A percentile compares a stretch with the other conserved stretches of the same genome.
phyloP scores from a whole-genome alignment of 2,113 vertebrate genomes.

The Sula dactylatra region DNA sequence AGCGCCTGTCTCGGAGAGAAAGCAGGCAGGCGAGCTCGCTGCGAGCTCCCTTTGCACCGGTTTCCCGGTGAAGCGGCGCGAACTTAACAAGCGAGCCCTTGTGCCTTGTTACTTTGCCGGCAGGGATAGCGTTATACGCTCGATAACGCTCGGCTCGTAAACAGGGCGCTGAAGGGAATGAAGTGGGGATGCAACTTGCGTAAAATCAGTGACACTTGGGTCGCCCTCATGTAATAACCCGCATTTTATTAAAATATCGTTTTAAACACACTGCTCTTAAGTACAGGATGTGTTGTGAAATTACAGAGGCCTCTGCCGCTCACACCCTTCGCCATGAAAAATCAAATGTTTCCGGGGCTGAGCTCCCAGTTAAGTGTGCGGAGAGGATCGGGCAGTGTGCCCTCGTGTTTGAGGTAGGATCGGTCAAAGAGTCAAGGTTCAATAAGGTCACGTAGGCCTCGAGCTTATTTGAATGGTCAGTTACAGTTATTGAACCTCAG shows the following conservation, averaged over 20 bases:
- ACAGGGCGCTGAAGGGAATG: background rate
- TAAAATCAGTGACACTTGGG: background rate
- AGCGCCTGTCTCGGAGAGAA: background rate
- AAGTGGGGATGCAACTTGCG: background rate
- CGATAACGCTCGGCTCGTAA: background rate
- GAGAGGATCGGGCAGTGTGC: background rate
- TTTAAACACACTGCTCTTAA: accelerated
- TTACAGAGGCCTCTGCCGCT: background rate
- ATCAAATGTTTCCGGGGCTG: accelerated
- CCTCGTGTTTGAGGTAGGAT: accelerated
- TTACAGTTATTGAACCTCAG: background rate
- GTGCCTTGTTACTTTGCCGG: accelerated
- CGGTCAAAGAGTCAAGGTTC: background rate
- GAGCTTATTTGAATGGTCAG: too few species aligned
- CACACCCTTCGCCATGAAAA: accelerated
- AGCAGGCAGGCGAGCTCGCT: background rate
- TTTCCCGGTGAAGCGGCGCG: background rate
- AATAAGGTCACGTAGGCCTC: background rate
- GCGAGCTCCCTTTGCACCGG: accelerated
- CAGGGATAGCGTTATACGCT: background rate
- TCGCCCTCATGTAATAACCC: accelerated
- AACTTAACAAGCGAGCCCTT: background rate
- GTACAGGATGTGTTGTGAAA: background rate
- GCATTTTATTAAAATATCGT: accelerated
- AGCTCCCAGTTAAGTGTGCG: accelerated